Base-by-base conservation (phyloP, 2,888 invertebrate genomes). In the Leptura quadrifasciata region DNA sequence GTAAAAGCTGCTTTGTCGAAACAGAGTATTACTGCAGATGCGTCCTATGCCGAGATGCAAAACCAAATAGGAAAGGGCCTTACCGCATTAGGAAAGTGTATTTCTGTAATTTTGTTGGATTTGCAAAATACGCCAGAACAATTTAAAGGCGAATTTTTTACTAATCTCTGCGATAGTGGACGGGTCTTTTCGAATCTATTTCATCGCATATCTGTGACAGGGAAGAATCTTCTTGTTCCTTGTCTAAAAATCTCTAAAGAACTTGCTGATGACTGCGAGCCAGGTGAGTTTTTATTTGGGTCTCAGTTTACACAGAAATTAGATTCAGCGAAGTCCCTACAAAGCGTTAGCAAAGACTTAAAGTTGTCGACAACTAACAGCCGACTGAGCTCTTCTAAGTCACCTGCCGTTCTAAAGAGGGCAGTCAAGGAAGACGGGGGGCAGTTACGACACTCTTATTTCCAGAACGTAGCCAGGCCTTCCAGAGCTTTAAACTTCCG, bases 111-210 rank as follows among this genome's bases (percentile, higher is more conserved):
- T n/a, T n/a, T n/a, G n/a, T n/a, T n/a, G n/a, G n/a, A n/a, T n/a
- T n/a, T n/a, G n/a, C n/a, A n/a, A n/a, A n/a, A n/a, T n/a, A n/a
- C n/a, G n/a, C n/a, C n/a, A n/a, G n/a, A n/a, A n/a, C n/a, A n/a
- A n/a, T n/a, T n/a, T n/a, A n/a, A n/a, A n/a, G n/a, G n/a, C n/a
- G n/a, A n/a, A n/a, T n/a, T n/a, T n/a, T n/a, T n/a, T n/a, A n/a
- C n/a, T n/a, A n/a, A n/a, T n/a, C 35, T 75, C 17, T 64, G 64
- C 5, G 71, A 75, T 57, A 24, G n/a, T 21, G 74, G 74, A 57
- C 52, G 27, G n/a, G 55, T 75, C 57, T 63, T 75, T 5, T 17
- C 63, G 10, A 75, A 57, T 31, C 57, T 70, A 10, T 75, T 70
- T 68, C 68, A 68, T 68, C 55, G 68, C 6, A 8, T 55, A 15